These are phyloP conservation scores for Eidolon dupreanum DNA, from an alignment of 2,797 vertebrate species.

Conservation along the genomic window DNA sequence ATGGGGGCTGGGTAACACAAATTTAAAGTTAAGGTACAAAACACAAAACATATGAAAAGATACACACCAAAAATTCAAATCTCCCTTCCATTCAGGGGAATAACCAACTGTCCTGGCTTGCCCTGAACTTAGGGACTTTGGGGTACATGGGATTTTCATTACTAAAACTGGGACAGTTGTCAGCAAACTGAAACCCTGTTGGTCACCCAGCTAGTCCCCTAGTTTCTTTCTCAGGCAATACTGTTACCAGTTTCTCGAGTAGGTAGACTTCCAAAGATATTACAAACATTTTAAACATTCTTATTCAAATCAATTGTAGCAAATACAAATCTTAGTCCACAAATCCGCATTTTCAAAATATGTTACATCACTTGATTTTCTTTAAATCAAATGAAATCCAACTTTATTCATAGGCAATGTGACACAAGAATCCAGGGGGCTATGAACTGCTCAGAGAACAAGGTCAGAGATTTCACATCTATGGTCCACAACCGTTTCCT, in stretches of 20 bases:
- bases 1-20: neutral
- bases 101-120: neutral
- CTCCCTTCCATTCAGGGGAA: neutral
- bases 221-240: neutral
- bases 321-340: neutral
- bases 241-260: neutral
- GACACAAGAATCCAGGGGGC: neutral
- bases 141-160: neutral
- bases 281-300: neutral
- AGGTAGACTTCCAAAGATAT: neutral
- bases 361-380: neutral
- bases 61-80: neutral
- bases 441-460: neutral
- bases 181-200: neutral
- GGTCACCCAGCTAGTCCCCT: neutral
- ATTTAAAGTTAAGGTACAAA: neutral
- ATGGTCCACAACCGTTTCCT: neutral
- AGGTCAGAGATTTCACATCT: neutral
- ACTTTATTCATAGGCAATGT: neutral
- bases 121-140: neutral
- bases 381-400: neutral
- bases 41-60: neutral
- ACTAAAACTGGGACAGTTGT: neutral
- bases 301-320: neutral
- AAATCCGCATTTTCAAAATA: neutral